Base-by-base conservation (phyloP, 2,888 invertebrate genomes). In the Calameuta idolon region DNA sequence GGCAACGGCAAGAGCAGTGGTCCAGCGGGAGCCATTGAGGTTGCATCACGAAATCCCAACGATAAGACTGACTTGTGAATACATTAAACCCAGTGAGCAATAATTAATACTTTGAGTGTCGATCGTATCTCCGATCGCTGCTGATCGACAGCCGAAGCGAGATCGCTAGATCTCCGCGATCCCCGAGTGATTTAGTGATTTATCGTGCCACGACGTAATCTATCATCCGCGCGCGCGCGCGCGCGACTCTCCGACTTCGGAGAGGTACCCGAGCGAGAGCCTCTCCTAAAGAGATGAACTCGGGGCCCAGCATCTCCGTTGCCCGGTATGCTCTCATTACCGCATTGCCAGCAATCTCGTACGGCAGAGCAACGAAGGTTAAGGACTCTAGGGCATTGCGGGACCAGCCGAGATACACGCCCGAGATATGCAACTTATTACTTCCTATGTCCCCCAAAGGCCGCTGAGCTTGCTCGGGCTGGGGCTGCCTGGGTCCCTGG, bases 171-270 rank as follows among this genome's bases (percentile, higher is more conserved):
- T 79, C 77, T 76, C 74, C 76, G 76, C 76, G 75, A 75, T 69
- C 74, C 80, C 73, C 80, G 77, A 79, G 84, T 78, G 83, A 85
- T 85, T 84, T 79, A 76, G 79, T 87, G 87, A 87, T 87, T 87
- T 87, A 87, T 87, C 83, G 84, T 83, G 81, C 83, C 82, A 86
- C 82, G 79, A 82, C 81, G 83, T 79, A 83, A 87, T 87, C 85
- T 87, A 87, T 87, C 87, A 87, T 86, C 79, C 77, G 73, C 55
- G 69, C 33, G 33, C 33, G 33, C 33, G 33, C 33, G 33, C 33
- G 33, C 73, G 75, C 75, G 75, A 78, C 78, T 40, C 40, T 40
- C 40, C 40, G 5, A 15, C 15, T 40, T 15, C 15, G 15, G 15
- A 40, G 76, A 37, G 73, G 68, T 69, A n/a, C 15, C 55, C 30